Evolutionary conservation across 2,113 vertebrate species (phyloP).

Genomic region (Thunnus thynnus): DNA sequence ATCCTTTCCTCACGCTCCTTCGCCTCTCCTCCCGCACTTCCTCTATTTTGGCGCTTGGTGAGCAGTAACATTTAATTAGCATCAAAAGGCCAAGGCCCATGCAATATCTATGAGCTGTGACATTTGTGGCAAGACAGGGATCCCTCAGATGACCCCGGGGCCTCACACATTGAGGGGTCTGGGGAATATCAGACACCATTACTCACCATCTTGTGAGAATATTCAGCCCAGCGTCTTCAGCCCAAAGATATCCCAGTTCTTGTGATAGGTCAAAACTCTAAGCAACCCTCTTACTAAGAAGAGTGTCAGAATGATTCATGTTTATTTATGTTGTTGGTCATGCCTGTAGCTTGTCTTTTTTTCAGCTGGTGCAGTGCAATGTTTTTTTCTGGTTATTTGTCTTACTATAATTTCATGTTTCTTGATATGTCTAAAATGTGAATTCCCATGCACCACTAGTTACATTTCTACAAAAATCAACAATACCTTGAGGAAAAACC

Average conservation of each 20-base stretch:
- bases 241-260: conserved; percentile 43
- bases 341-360: conserved; percentile 25
- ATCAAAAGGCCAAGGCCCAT: conserved; percentile 63
- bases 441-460: conserved; percentile 25
- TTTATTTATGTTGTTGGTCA: conserved; percentile 51
- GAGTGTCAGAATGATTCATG: conserved; percentile 62
- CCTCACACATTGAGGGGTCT: conserved; percentile 27
- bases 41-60: conserved; percentile 25
- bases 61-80: conserved; percentile 76
- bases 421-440: background rate
- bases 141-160: conserved; percentile 60
- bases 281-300: conserved; percentile 36
- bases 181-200: conserved; percentile 65
- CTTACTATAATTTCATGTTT: conserved; percentile 23
- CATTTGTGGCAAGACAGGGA: conserved; percentile 68
- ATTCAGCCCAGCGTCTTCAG: conserved; percentile 24
- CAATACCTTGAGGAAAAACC: conserved; percentile 21
- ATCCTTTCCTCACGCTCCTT: background rate
- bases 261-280: conserved; percentile 49
- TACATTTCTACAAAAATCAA: conserved; percentile 31
- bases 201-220: conserved; percentile 59
- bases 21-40: conserved; percentile 1
- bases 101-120: conserved; percentile 72
- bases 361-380: conserved; percentile 7
- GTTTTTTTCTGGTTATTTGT: conserved; percentile 23